These are phyloP conservation scores for Gorsachius goisagi DNA, from an alignment of 2,113 vertebrate genomes.

Conservation along the genomic window DNA sequence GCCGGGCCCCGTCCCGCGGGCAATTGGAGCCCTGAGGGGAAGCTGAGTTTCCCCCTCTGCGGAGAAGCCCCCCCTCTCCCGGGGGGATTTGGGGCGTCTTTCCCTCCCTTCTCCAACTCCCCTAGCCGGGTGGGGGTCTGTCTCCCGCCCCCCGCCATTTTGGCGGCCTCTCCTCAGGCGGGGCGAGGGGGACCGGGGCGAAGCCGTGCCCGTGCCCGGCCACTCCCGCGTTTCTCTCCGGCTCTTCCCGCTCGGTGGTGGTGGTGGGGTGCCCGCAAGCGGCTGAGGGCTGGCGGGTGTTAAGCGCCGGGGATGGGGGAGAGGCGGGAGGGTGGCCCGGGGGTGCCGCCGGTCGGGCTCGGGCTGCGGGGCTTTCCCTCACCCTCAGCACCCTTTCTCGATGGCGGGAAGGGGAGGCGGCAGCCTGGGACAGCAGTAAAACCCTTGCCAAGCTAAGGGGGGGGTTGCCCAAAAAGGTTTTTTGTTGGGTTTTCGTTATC, in stretches of 20 bases:
- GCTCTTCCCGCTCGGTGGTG: background rate
- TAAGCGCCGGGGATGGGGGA: background rate
- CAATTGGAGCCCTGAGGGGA: background rate
- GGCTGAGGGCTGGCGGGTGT: background rate
- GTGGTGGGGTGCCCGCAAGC: background rate
- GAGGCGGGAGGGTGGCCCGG: background rate
- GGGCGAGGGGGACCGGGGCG: background rate
- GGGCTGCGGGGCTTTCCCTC: background rate
- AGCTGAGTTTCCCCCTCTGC: background rate
- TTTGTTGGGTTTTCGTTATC: fast-evolving
- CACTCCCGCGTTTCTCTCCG: background rate
- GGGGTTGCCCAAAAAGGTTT: fast-evolving
- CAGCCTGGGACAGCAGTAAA: background rate
- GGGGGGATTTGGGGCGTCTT: background rate
- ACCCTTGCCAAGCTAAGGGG: background rate
- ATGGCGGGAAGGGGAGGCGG: background rate
- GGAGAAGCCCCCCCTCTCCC: no score
- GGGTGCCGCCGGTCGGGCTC: background rate
- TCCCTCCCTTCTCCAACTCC: no score
- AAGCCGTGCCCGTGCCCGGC: background rate
- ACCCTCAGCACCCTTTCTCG: fast-evolving
- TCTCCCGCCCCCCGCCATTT: constrained; percentile 43
- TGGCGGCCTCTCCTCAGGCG: background rate
- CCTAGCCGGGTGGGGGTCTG: background rate
- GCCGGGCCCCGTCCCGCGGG: background rate